Conservation (phyloP, 2,797 vertebrate genomes). For the Setipinna tenuifilis region DNA sequence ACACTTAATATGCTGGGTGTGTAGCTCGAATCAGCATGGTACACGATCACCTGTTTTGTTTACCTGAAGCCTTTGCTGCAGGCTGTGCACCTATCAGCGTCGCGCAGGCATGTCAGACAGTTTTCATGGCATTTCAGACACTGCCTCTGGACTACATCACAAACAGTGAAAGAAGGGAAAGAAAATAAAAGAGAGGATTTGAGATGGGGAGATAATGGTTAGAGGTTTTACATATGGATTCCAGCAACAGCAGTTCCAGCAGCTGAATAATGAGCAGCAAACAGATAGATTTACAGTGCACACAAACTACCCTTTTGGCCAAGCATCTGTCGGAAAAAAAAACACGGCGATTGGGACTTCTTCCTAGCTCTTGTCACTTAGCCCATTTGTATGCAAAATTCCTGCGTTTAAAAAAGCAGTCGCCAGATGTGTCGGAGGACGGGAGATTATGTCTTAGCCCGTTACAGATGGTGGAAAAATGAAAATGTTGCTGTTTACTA, state of each 20-base stretch:
- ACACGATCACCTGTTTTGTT: neutral
- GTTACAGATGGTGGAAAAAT: neutral
- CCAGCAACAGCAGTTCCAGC: neutral
- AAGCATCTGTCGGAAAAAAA: constrained; percentile 42
- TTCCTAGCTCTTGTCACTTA: constrained; percentile 27
- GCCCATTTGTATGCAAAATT: constrained; percentile 24
- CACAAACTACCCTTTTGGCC: constrained; percentile 17
- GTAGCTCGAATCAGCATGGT: neutral
- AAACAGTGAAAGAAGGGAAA: neutral
- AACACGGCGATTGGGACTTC: constrained; percentile 30
- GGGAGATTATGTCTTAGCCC: neutral
- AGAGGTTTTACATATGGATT: constrained; percentile 16
- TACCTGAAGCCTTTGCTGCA: constrained; percentile 89
- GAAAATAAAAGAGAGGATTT: constrained; percentile 1
- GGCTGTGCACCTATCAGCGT: constrained; percentile 81
- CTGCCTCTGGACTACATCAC: constrained; percentile 78
- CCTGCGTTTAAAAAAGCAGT: constrained; percentile 12
- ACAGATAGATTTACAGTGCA: constrained; percentile 24
- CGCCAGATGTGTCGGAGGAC: constrained; percentile 25
- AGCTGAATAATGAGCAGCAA: neutral
- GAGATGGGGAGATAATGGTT: neutral
- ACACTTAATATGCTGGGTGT: neutral
- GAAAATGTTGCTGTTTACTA: constrained; percentile 13
- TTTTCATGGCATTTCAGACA: constrained; percentile 85
- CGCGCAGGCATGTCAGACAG: constrained; percentile 79